Conservation (phyloP, 30 jellyfish, hydroid and myxozoan genomes). For the Cassiopea andromeda region DNA sequence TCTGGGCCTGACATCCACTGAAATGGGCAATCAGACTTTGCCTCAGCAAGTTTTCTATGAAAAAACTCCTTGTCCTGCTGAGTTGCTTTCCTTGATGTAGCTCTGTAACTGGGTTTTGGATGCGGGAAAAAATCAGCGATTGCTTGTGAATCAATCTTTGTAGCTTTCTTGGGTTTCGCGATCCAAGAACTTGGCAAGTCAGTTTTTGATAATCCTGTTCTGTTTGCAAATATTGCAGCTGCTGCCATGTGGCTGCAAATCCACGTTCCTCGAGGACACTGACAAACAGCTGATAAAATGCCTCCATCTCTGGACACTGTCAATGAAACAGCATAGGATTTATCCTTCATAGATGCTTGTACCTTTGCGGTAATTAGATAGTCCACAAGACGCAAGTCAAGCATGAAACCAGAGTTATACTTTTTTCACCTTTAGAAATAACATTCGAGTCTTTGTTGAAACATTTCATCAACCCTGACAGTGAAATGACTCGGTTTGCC, state of each 20-base stretch:
- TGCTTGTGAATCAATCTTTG: background rate
- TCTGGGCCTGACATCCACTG: background rate
- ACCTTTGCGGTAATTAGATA: background rate
- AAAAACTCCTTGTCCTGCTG: slow-evolving; percentile 1
- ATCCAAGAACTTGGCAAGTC: slow-evolving; percentile 22
- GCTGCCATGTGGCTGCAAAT: slow-evolving; percentile 42
- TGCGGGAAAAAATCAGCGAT: slow-evolving; percentile 7
- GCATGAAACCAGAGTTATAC: background rate
- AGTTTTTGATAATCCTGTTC: slow-evolving; percentile 32
- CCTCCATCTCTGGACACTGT: slow-evolving; percentile 1
- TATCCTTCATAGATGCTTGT: slow-evolving; percentile 21
- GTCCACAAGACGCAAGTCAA: background rate
- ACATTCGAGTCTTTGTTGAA: slow-evolving; percentile 5
- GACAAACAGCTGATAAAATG: background rate
- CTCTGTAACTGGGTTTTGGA: slow-evolving; percentile 2
- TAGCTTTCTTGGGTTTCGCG: slow-evolving; percentile 9
- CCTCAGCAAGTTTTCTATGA: background rate
- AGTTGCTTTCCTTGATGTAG: background rate
- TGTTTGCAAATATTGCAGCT: slow-evolving; percentile 15
- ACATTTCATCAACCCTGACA: background rate
- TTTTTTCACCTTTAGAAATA: background rate
- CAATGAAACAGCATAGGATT: slow-evolving; percentile 4
- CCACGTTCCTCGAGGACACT: slow-evolving; percentile 29
- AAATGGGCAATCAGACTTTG: background rate
- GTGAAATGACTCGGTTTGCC: background rate